These are phyloP conservation scores for Neotoma lepida DNA, from an alignment of 2,113 vertebrate species.

Conservation along the genomic window DNA sequence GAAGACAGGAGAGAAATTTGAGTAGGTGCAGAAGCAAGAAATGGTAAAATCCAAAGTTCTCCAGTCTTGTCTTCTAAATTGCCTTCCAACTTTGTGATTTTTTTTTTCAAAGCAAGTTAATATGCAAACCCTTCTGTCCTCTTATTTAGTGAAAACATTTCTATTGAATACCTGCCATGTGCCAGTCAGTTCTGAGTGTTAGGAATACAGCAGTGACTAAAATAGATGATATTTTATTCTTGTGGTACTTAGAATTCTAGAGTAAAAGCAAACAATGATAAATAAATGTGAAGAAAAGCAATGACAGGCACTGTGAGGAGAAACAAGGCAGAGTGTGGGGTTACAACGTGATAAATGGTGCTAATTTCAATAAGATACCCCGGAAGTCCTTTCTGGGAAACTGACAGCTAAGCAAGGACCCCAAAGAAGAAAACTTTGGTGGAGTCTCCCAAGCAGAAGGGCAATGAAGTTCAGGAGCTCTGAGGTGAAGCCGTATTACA, in stretches of 20 bases:
- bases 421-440: background rate
- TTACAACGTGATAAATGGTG: background rate
- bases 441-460: background rate
- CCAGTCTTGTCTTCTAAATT: conserved; percentile 10
- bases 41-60: background rate
- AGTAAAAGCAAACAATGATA: background rate
- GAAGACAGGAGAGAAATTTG: background rate
- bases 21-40: background rate
- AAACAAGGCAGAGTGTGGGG: background rate
- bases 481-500: background rate
- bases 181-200: conserved; percentile 18
- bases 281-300: conserved; percentile 38
- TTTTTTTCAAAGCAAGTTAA: conserved; percentile 63
- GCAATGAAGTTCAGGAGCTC: background rate
- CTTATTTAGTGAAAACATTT: conserved; percentile 61
- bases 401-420: background rate
- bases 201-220: conserved; percentile 29
- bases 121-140: conserved; percentile 61
- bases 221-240: conserved; percentile 48
- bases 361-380: conserved; percentile 10
- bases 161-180: conserved; percentile 13
- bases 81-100: conserved; percentile 29
- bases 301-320: conserved; percentile 1
- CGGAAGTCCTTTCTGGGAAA: background rate
- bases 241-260: background rate